A percentile compares a stretch with the other conserved stretches of the same genome.
phyloP scores from a whole-genome alignment of 1,140 invertebrate genomes.

The Carposina sasakii region DNA sequence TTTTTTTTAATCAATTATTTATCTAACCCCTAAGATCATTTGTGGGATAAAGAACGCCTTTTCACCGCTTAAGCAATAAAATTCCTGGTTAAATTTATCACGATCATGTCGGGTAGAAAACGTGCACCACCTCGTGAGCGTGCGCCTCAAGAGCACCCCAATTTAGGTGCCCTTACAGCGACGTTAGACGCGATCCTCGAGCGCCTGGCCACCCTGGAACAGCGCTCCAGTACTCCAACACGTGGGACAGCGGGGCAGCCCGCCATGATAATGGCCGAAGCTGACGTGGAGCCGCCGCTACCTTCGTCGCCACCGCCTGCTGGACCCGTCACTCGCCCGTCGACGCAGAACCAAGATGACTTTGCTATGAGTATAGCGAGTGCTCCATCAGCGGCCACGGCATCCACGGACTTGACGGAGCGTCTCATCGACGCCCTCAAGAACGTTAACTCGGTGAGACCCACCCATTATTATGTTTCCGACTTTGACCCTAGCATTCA shows the following conservation, averaged over 20 bases:
- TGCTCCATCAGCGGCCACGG: neutral
- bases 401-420: constrained; percentile 1
- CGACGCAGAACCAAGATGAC: too few relatives aligned
- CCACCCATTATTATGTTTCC: too few relatives aligned
- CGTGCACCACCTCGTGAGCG: neutral
- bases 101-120: constrained; percentile 5
- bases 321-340: too few relatives aligned
- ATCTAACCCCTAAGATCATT: too few relatives aligned
- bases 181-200: constrained; percentile 4
- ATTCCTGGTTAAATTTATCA: too few relatives aligned
- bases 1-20: too few relatives aligned
- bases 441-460: too few relatives aligned
- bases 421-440: constrained; percentile 9
- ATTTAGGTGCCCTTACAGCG: neutral
- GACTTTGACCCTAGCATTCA: too few relatives aligned
- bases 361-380: too few relatives aligned
- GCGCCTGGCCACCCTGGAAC: constrained; percentile 7
- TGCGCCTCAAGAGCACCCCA: neutral
- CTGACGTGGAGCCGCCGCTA: neutral
- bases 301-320: too few relatives aligned
- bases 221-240: neutral
- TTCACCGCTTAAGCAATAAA: too few relatives aligned
- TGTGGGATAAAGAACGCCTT: too few relatives aligned
- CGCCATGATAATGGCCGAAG: neutral
- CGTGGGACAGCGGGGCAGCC: neutral